Evolutionary conservation across 2,888 invertebrate genomes (phyloP), one percentile per base, ranked within the genome.

Genomic region (Xanthostigma xanthostigma): DNA sequence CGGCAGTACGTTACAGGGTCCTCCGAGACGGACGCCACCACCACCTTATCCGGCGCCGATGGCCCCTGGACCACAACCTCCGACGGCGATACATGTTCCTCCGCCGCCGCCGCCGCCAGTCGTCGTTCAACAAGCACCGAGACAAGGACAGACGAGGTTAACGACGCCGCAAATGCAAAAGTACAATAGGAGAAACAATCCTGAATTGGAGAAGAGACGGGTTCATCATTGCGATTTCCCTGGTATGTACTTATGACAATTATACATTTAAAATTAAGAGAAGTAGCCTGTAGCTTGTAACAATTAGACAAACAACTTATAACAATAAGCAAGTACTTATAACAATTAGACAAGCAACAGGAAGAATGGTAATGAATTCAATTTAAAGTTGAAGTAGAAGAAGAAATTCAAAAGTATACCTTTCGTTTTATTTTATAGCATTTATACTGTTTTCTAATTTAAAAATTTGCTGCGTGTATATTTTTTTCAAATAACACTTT

Each of bases 151-250:
- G n/a, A 45, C 36, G 2, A 36, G 62, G 70, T 9, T 27, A 27
- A 27, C 27, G 27, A 65, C 64, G 34, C 66, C 63, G 33, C 66
- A 62, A 47, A 62, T 60, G 53, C 65, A 76, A 54, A 89, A 86
- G 63, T 94, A 91, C 71, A 95, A 95, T 72, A 75, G 95, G 56
- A 77, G 94, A 63, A 95, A 95, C 69, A 96, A 96, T 71, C 95
- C 95, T 1, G 95, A 96, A 66, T 70, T 96, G 58, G 95, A 96
- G 68, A 95, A 95, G 68, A 74, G 95, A 57, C 73, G 96, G 62
- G 93, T 95, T 60, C 95, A 96, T 66, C 93, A 90, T 69, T 96
- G 96, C 73, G 90, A 93, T 75, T 95, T 90, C 69, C 81, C 89
- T 66, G 90, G 90, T 89, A 69, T 75, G 74, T 65, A 36, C 12